Conservation (phyloP, 2,797 vertebrate genomes). For the Gastrophryne carolinensis region DNA sequence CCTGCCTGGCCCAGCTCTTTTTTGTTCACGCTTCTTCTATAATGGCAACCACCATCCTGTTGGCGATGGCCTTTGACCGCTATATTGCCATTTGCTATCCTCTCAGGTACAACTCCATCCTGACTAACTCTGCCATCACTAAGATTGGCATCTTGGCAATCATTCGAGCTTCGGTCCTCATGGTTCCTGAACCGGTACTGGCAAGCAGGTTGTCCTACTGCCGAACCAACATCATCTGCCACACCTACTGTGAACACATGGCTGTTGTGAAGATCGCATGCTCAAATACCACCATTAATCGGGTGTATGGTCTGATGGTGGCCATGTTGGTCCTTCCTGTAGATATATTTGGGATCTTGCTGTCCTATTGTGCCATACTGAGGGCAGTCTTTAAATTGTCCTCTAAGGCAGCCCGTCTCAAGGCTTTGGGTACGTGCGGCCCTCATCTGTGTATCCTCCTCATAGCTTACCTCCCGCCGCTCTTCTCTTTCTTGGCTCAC, state of each 20-base stretch:
- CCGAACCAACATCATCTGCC: constrained; percentile 54
- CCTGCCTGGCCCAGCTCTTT: constrained; percentile 77
- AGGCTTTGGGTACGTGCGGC: constrained; percentile 58
- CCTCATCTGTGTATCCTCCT: constrained; percentile 60
- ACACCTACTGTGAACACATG: constrained; percentile 64
- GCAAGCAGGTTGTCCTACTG: constrained; percentile 57
- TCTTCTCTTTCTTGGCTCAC: constrained; percentile 62
- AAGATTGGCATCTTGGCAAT: constrained; percentile 53
- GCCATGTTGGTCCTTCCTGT: constrained; percentile 58
- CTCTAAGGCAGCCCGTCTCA: constrained; percentile 56
- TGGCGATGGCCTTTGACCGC: constrained; percentile 63
- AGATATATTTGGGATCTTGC: constrained; percentile 56
- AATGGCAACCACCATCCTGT: constrained; percentile 59
- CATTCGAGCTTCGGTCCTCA: constrained; percentile 52
- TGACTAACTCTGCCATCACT: constrained; percentile 53
- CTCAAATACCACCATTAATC: constrained; percentile 56
- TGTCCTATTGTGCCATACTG: constrained; percentile 57
- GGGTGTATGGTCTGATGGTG: constrained; percentile 54
- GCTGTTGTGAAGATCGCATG: constrained; percentile 61
- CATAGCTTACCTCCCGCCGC: constrained; percentile 58
- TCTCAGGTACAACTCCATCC: constrained; percentile 53
- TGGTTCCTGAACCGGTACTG: constrained; percentile 58
- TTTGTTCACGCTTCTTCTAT: constrained; percentile 71
- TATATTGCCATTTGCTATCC: constrained; percentile 62
- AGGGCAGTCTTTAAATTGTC: constrained; percentile 54